Evolutionary conservation across 2,797 vertebrate species (phyloP).

Genomic region (Choloepus didactylus): DNA sequence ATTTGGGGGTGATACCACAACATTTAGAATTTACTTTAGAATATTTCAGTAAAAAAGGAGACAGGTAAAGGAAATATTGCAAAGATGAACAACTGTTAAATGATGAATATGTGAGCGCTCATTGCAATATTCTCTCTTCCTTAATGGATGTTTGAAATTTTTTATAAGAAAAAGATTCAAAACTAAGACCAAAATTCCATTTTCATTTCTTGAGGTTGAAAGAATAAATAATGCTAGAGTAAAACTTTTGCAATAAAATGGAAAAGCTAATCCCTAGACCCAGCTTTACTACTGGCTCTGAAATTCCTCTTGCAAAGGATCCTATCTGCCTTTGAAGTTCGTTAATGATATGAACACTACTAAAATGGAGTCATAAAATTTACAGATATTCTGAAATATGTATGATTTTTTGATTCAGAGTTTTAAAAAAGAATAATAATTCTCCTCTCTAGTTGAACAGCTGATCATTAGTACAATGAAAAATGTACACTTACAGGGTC

Average conservation of each 20-base stretch:
- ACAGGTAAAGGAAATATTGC: background rate
- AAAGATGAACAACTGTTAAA: slow-evolving; percentile 2
- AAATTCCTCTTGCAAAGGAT: slow-evolving; percentile 62
- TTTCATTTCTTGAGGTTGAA: slow-evolving; percentile 55
- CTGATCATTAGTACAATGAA: slow-evolving; percentile 62
- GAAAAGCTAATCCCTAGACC: slow-evolving; percentile 25
- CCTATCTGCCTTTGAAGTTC: slow-evolving; percentile 69
- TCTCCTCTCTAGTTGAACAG: slow-evolving; percentile 47
- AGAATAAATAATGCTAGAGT: slow-evolving; percentile 26
- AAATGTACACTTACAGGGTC: slow-evolving; percentile 56
- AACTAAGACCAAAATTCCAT: slow-evolving; percentile 34
- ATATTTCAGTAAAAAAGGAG: slow-evolving; percentile 34
- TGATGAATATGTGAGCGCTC: background rate
- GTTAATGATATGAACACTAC: slow-evolving; percentile 59
- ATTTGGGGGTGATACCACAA: slow-evolving; percentile 6
- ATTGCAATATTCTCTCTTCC: background rate
- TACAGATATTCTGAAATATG: slow-evolving; percentile 56
- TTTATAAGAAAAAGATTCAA: slow-evolving; percentile 33
- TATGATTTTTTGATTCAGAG: background rate
- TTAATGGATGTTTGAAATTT: slow-evolving; percentile 3
- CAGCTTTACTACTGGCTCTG: background rate
- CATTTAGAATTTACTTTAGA: slow-evolving; percentile 21
- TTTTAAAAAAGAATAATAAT: slow-evolving; percentile 68
- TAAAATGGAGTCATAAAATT: slow-evolving; percentile 62
- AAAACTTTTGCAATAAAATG: slow-evolving; percentile 56